Base-by-base conservation (phyloP, 2,888 invertebrate genomes). In the Hyalella azteca region DNA sequence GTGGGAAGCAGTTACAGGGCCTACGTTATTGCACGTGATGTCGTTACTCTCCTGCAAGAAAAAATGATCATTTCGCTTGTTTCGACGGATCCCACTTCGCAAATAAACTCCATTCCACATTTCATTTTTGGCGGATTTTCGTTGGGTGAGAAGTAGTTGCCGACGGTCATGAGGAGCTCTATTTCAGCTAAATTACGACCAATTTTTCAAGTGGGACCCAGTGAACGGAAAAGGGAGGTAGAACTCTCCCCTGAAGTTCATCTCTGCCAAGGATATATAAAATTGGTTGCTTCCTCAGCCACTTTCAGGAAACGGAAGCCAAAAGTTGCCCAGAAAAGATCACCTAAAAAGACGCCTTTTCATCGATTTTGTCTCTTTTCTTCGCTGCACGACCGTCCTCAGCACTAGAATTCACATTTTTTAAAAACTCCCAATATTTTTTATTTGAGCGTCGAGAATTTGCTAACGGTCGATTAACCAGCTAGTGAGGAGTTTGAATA, bases 101-200 rank as follows among this genome's bases (percentile, higher is more conserved):
- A 66, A n/a, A 36, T 36, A 36, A 66, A 29, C 36, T 36, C 66
- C 19, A 36, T 36, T 66, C 66, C 66, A 66, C 66, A 36, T 66
- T 66, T 66, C 66, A 66, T 66, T 66, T 66, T 66, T 66, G 66
- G 66, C 66, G 36, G 29, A 66, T 66, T 66, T 66, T 66, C 19
- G 66, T 32, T 66, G 22, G 66, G 66, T 2, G 66, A 22, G 26
- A 36, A 66, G 66, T 19, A 66, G 66, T 66, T 66, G 66, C 66
- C 36, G 54, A 54, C 54, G 66, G 22, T 66, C 66, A 66, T 66
- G 66, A 66, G 66, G 29, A 66, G 36, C 66, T 66, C 66, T 66
- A 66, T 66, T 66, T 66, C 66, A 66, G 66, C 66, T 66, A 66
- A 66, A 66, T 66, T 66, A 66, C 66, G 66, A 36, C 66, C 66